These are phyloP conservation scores for Corydoras maculifer DNA, from an alignment of 2,113 vertebrate species.

Conservation along the genomic window DNA sequence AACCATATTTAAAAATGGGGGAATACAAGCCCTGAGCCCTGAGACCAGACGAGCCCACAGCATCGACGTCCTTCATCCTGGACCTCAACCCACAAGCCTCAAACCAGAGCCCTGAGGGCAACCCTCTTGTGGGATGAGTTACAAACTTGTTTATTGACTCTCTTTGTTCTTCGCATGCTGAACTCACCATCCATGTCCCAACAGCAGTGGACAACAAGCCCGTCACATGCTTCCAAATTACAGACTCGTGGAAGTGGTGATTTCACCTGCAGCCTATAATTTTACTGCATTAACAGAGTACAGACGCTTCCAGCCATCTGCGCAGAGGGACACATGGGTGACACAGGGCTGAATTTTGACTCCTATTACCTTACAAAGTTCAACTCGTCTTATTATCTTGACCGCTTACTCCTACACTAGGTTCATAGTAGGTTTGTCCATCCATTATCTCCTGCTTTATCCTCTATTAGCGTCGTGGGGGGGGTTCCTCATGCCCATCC, in stretches of 20 bases:
- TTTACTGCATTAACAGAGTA: conserved; percentile 15
- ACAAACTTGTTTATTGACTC: conserved; percentile 5
- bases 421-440: no score
- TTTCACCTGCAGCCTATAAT: conserved; percentile 33
- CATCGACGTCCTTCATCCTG: no score
- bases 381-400: no score
- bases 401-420: no score
- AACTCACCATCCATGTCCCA: conserved; percentile 17
- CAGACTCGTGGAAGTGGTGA: conserved; percentile 10
- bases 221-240: conserved; percentile 28
- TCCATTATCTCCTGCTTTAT: no score
- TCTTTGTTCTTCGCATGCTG: conserved; percentile 16
- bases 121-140: conserved; percentile 1
- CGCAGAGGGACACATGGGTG: not conserved
- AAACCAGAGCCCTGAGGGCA: conserved; percentile 2
- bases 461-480: no score
- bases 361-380: not conserved
- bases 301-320: conserved; percentile 18
- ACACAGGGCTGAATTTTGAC: not conserved
- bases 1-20: no score
- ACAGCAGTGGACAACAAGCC: conserved; percentile 11
- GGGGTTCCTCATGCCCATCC: no score
- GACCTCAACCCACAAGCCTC: no score
- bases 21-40: no score
- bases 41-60: no score